Percentiles rank a stretch among this genome's conserved stretches.
Conservation (phyloP, 1,140 invertebrate species). For the Pentalonia nigronervosa region DNA sequence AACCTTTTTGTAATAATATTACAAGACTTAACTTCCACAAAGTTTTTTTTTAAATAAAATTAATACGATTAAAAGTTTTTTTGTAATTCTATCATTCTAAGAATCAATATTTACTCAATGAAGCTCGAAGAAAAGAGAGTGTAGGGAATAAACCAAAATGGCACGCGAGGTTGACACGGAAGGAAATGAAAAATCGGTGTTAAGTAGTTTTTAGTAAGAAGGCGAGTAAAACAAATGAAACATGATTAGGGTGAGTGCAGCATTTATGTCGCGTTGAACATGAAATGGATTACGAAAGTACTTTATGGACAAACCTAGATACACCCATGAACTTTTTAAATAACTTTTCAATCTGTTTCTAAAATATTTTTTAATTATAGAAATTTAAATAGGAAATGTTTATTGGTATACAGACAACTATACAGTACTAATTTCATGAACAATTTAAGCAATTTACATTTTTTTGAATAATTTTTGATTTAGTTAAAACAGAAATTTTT, state of each 20-base stretch:
- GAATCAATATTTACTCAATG: constrained; percentile 20
- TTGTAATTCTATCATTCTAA: no score
- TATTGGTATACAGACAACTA: background rate
- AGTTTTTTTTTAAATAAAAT: background rate
- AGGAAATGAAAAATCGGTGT: constrained; percentile 40
- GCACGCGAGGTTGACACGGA: background rate
- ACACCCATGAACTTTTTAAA: background rate
- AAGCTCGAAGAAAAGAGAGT: background rate
- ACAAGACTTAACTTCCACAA: background rate
- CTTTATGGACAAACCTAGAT: background rate
- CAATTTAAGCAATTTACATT: background rate
- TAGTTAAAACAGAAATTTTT: background rate
- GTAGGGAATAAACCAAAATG: background rate
- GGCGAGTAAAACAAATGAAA: constrained; percentile 35
- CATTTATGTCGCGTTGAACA: background rate
- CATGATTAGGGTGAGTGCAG: constrained; percentile 36
- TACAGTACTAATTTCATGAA: background rate
- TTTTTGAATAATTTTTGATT: background rate
- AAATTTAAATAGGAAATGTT: background rate
- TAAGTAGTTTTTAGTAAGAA: constrained; percentile 32
- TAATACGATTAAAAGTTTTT: constrained; percentile 28
- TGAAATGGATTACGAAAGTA: constrained; percentile 22
- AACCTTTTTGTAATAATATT: background rate
- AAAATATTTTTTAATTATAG: background rate
- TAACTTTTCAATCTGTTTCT: background rate